Evolutionary conservation across 2,113 vertebrate genomes (phyloP).

Genomic region (Nannobrachium achirus): DNA sequence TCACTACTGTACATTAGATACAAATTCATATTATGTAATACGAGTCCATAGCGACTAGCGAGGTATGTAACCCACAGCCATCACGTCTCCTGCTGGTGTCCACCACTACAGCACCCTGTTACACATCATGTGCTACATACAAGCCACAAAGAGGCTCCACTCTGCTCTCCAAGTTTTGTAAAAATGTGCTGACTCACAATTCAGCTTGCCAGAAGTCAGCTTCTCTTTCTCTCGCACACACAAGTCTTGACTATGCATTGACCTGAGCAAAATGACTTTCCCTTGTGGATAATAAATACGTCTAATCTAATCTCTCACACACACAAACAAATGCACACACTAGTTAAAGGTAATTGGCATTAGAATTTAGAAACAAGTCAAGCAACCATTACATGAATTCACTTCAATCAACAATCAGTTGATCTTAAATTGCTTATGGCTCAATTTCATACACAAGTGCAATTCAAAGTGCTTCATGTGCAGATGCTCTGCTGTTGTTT

Average conservation of each 20-base stretch:
- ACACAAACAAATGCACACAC: background rate
- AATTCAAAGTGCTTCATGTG: background rate
- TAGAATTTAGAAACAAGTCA: too few relatives aligned
- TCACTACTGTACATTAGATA: too few relatives aligned
- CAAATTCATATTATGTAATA: background rate
- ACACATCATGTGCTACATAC: background rate
- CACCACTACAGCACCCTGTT: background rate
- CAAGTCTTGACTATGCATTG: too few relatives aligned
- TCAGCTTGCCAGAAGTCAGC: background rate
- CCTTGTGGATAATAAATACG: too few relatives aligned
- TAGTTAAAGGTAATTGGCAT: too few relatives aligned
- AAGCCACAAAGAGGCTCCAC: background rate
- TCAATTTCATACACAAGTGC: too few relatives aligned
- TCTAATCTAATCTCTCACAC: too few relatives aligned
- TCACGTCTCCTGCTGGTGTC: background rate
- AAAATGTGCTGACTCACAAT: constrained; percentile 32
- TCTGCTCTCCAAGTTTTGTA: constrained; percentile 15
- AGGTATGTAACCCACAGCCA: background rate
- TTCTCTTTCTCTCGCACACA: background rate
- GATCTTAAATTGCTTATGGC: too few relatives aligned
- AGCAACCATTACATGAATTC: too few relatives aligned
- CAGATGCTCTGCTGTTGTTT: constrained; percentile 31
- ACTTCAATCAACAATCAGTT: too few relatives aligned
- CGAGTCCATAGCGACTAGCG: background rate
- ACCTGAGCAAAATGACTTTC: too few relatives aligned